phyloP scores from a whole-genome alignment of 2,113 vertebrate species.

The Dromiciops gliroides region DNA sequence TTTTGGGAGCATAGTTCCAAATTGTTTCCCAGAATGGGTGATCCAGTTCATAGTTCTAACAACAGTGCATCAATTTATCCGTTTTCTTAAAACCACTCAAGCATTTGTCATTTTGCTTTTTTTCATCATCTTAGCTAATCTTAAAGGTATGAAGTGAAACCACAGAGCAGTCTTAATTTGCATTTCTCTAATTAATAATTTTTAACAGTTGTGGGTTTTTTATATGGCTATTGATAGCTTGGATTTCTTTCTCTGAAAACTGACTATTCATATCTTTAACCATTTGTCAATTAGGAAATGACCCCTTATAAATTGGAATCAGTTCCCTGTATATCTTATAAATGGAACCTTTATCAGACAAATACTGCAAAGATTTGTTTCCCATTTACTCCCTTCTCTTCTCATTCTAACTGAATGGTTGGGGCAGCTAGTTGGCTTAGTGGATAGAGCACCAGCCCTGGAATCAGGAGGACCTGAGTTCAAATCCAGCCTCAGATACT shows the following conservation, averaged over 20 bases:
- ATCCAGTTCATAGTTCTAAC: neutral
- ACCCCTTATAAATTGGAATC: neutral
- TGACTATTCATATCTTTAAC: neutral
- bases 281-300: neutral
- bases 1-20: neutral
- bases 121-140: neutral
- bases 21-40: neutral
- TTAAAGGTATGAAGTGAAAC: neutral
- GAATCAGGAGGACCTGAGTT: too few relatives aligned
- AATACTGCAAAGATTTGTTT: neutral
- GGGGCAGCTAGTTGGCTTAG: too few relatives aligned
- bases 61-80: neutral
- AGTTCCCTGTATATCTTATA: neutral
- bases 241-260: neutral
- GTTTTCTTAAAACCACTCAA: neutral
- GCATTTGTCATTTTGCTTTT: neutral
- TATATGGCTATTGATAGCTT: neutral
- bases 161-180: neutral
- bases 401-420: neutral
- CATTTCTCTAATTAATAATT: neutral
- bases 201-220: neutral
- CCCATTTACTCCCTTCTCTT: neutral
- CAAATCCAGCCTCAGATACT: too few relatives aligned
- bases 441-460: too few relatives aligned
- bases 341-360: neutral